Conservation (phyloP, 2,888 invertebrate species). For the Halocaridina rubra region DNA sequence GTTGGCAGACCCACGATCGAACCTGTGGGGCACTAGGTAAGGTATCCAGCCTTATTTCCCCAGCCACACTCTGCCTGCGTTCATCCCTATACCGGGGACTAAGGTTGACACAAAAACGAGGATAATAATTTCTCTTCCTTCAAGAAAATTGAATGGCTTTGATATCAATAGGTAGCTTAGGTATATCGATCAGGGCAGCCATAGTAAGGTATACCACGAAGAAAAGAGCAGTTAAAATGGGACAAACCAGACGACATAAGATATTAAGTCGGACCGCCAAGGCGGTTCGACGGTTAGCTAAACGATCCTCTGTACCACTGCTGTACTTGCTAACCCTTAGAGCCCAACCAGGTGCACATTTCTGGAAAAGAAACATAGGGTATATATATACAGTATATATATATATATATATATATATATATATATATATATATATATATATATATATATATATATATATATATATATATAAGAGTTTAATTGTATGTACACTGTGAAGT, state of each 20-base stretch:
- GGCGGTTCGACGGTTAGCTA: background rate
- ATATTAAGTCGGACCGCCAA: conserved; percentile 31
- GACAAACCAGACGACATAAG: conserved; percentile 36
- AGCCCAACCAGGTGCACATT: background rate
- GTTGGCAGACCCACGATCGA: no score
- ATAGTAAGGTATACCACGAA: conserved; percentile 38
- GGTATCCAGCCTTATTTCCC: no score
- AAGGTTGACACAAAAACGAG: no score
- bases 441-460: background rate
- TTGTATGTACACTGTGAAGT: no score
- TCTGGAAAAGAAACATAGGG: background rate
- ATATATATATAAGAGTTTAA: background rate
- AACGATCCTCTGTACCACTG: background rate
- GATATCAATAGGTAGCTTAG: conserved; percentile 15
- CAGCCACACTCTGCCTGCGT: no score
- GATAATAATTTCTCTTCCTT: no score
- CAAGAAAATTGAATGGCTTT: background rate
- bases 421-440: background rate
- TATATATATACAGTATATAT: background rate
- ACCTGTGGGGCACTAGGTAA: no score
- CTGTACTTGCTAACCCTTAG: background rate
- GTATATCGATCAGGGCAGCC: conserved; percentile 45
- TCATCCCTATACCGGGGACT: no score
- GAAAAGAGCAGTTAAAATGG: conserved; percentile 35
- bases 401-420: background rate